Conservation (phyloP, 2,888 invertebrate genomes). For the Endomychus coccineus region DNA sequence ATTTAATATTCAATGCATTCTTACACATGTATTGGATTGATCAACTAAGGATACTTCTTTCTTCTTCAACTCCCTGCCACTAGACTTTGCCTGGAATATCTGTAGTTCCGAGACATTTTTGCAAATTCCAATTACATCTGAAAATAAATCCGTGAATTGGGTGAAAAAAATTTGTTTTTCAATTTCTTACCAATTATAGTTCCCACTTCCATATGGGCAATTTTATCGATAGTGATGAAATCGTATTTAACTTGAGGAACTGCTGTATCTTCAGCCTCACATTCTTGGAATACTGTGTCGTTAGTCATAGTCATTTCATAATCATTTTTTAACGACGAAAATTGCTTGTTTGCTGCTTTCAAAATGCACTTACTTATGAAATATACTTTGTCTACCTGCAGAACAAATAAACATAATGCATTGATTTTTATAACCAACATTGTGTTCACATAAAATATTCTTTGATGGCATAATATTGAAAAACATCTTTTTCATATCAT, state of each 20-base stretch:
- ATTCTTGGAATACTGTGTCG: conserved; percentile 48
- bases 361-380: conserved; percentile 75
- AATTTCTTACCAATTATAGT: conserved; percentile 67
- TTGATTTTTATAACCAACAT: too few species aligned
- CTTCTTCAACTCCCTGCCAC: conserved; percentile 81
- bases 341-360: conserved; percentile 94
- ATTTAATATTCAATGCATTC: too few species aligned
- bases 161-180: conserved; percentile 1
- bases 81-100: conserved; percentile 62
- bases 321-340: conserved; percentile 75
- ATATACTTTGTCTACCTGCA: conserved; percentile 67
- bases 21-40: conserved; percentile 65
- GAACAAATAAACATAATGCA: too few species aligned
- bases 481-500: too few species aligned
- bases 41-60: conserved; percentile 85
- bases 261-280: conserved; percentile 46
- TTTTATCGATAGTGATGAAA: conserved; percentile 66
- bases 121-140: conserved; percentile 87
- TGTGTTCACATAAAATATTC: too few species aligned
- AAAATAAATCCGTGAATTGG: not conserved
- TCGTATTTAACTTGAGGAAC: conserved; percentile 74
- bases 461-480: too few species aligned
- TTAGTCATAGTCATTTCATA: conserved; percentile 87
- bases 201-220: conserved; percentile 61
- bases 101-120: conserved; percentile 64